These are phyloP conservation scores for Cylloceria caligata DNA, from an alignment of 2,888 invertebrate genomes.

Conservation along the genomic window DNA sequence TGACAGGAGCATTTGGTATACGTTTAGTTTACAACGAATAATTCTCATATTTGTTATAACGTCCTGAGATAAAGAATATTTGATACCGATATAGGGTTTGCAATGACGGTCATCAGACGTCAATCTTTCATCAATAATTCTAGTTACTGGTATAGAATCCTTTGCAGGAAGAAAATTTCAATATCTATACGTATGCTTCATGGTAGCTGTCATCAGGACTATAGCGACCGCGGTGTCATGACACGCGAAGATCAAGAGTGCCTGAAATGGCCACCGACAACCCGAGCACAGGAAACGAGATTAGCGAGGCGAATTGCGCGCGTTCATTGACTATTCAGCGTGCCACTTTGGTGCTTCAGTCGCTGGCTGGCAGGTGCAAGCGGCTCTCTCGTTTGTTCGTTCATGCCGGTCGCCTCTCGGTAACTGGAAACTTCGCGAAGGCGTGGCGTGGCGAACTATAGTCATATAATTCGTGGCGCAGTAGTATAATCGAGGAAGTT, in stretches of 20 bases:
- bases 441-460: slow-evolving; percentile 7
- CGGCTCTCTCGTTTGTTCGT: slow-evolving; percentile 20
- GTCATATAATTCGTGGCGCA: slow-evolving; percentile 9
- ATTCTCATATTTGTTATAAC: slow-evolving; percentile 10
- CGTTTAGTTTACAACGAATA: slow-evolving; percentile 28
- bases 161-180: neutral
- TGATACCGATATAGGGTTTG: neutral
- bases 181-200: neutral
- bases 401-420: slow-evolving; percentile 27
- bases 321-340: slow-evolving; percentile 76
- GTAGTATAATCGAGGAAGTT: slow-evolving; percentile 24
- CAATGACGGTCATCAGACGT: neutral
- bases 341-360: slow-evolving; percentile 47
- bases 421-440: slow-evolving; percentile 55
- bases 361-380: slow-evolving; percentile 46
- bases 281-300: slow-evolving; percentile 71
- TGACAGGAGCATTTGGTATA: neutral
- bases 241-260: slow-evolving; percentile 15
- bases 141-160: neutral
- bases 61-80: neutral
- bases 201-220: neutral
- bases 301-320: slow-evolving; percentile 74
- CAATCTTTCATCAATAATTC: slow-evolving; percentile 20
- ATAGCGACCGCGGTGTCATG: slow-evolving; percentile 6
- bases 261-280: slow-evolving; percentile 24